These are phyloP conservation scores for Dipodomys stephensi DNA, from an alignment of 2,113 vertebrate genomes.

Conservation along the genomic window DNA sequence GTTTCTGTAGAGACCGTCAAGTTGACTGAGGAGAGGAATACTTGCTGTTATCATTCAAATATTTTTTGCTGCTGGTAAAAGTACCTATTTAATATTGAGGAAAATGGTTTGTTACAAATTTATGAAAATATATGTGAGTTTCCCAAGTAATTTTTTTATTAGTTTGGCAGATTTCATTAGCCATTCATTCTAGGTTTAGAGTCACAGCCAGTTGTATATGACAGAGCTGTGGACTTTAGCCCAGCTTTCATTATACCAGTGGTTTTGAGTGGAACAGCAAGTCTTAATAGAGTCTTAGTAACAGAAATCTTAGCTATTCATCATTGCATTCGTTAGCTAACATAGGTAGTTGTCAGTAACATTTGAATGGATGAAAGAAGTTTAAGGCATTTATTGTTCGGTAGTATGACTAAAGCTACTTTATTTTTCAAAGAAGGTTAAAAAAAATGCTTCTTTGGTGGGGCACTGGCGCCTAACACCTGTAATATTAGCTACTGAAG, in stretches of 20 bases:
- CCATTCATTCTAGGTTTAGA: not conserved
- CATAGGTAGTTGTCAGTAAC: not conserved
- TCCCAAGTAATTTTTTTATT: not conserved
- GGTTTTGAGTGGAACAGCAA: not conserved
- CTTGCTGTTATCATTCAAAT: conserved; percentile 10
- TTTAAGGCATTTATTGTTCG: conserved; percentile 16
- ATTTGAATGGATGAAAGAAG: conserved; percentile 29
- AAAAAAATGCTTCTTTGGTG: too few species aligned
- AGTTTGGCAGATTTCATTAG: not conserved
- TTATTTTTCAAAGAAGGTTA: conserved; percentile 41
- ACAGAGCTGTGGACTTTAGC: not conserved
- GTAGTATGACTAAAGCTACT: not conserved
- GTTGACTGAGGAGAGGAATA: not conserved
- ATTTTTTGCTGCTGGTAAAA: not conserved
- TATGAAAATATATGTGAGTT: not conserved
- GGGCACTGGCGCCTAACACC: too few species aligned
- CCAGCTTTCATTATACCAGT: not conserved
- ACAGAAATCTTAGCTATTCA: not conserved
- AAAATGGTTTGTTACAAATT: conserved; percentile 26
- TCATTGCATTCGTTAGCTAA: conserved; percentile 3
- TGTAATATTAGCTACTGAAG: too few species aligned
- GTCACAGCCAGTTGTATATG: not conserved
- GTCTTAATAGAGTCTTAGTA: not conserved
- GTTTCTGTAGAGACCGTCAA: not conserved
- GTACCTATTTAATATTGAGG: not conserved